These are phyloP conservation scores for Trachops cirrhosus DNA, from an alignment of 2,797 vertebrate species.

Conservation along the genomic window DNA sequence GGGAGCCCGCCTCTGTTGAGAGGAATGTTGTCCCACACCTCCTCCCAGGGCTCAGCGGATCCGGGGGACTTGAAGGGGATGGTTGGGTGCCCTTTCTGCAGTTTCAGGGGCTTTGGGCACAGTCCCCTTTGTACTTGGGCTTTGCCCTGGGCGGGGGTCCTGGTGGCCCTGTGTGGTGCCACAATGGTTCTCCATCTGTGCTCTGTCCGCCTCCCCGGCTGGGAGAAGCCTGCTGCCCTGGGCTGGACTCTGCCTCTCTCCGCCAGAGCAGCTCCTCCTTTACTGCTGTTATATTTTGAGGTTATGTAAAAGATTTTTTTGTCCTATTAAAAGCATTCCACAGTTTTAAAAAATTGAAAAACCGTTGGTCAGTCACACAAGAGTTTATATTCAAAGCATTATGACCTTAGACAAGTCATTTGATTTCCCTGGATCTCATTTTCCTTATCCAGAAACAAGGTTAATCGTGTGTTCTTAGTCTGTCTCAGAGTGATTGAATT, in stretches of 20 bases:
- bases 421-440: neutral
- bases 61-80: neutral
- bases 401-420: neutral
- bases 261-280: neutral
- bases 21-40: neutral
- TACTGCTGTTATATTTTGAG: neutral
- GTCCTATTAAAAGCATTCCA: neutral
- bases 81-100: fast-evolving
- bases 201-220: neutral
- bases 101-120: neutral
- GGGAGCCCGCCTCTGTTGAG: neutral
- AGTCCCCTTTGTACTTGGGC: neutral
- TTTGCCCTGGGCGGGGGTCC: neutral
- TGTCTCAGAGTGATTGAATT: neutral
- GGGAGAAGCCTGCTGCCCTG: neutral
- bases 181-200: fast-evolving
- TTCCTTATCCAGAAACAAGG: neutral
- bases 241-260: neutral
- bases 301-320: neutral
- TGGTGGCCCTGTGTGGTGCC: too few species aligned
- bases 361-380: neutral
- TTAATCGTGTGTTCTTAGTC: neutral
- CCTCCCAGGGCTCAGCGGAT: neutral
- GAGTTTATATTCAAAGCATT: neutral
- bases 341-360: neutral